A percentile compares a stretch with the other conserved stretches of the same genome.
Conservation (phyloP, 92 coral and sea anemone species). For the Porites rus region DNA sequence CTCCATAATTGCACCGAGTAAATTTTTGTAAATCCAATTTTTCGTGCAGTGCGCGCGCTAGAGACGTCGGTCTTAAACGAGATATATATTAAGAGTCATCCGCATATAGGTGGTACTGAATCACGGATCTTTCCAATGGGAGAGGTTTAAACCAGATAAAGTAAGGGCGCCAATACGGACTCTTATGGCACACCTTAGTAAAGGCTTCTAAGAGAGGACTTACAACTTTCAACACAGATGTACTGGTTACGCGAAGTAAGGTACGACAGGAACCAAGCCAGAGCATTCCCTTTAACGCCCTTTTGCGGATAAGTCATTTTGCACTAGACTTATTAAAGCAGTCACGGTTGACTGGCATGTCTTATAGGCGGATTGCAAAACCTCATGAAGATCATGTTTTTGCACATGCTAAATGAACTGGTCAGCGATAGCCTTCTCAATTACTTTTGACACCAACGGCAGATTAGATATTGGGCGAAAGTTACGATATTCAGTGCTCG, state of each 20-base stretch:
- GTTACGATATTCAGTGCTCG: background rate
- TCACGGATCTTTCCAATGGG: background rate
- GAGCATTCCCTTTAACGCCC: slow-evolving; percentile 8
- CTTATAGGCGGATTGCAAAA: slow-evolving; percentile 46
- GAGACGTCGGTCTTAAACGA: slow-evolving; percentile 11
- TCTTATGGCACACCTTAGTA: background rate
- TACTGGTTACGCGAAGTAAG: slow-evolving; percentile 8
- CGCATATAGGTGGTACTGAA: slow-evolving; percentile 4
- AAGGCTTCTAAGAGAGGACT: background rate
- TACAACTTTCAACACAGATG: background rate
- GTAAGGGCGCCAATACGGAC: background rate
- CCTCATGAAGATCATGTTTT: background rate
- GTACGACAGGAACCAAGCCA: slow-evolving; percentile 21
- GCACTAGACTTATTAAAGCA: slow-evolving; percentile 42
- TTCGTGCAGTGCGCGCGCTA: too few relatives aligned
- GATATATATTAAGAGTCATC: background rate
- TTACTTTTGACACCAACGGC: background rate
- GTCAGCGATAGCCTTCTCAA: slow-evolving; percentile 8
- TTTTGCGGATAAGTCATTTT: slow-evolving; percentile 27
- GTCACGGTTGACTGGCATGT: slow-evolving; percentile 45
- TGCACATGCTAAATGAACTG: background rate
- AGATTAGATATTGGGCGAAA: background rate
- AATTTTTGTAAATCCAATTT: too few relatives aligned
- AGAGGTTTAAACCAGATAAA: background rate
- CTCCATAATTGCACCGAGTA: too few relatives aligned